Base-by-base conservation (phyloP, 2,113 vertebrate species). In the Strigops habroptila region DNA sequence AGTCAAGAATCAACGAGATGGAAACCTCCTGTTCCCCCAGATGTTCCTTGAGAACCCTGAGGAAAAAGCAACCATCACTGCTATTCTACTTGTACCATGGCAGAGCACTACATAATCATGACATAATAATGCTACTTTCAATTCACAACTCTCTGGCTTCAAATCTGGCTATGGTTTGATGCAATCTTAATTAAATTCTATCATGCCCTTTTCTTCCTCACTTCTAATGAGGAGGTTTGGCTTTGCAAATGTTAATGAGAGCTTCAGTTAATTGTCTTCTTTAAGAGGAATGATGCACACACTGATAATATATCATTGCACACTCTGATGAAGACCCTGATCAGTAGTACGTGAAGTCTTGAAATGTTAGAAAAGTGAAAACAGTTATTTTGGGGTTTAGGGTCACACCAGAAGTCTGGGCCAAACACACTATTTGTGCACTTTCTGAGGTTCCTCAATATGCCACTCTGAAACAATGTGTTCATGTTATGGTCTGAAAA, bases 21-120 rank as follows among this genome's bases (percentile, higher is more conserved):
- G 99, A 99, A 97, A 99, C 99, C 97, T 99, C 99, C 94, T 99
- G 98, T 91, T 99, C 99, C 51, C 99, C 99, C 0, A 99, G 98
- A 98, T 99, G 99, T 91, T 99, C 98, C 95, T 98, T 99, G 94
- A 99, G 98, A 93, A 99, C 94, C 97, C 99, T 99, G 97, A 73
- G 93, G 48, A 95, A 95, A 96, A 86, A 88, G 18, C 87, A 96
- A 70, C 2, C 31, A 86, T 22, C 3, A 1, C 65, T 87, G 91
- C 67, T 71, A 27, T 74, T 88, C 30, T 91, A 55, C 65, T 93
- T 81, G 35, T 87, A 74, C 82, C 82, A 65, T 14, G 67, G 87
- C 23, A 30, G 51, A 96, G 78, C 30, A 79, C 67, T 84, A 92
- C 64, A 86, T 90, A 91, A 94, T 79, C 82, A 25, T 92, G 87